Evolutionary conservation across 2,113 vertebrate species (phyloP), one percentile per base, ranked within the genome.

Genomic region (Tursiops truncatus): DNA sequence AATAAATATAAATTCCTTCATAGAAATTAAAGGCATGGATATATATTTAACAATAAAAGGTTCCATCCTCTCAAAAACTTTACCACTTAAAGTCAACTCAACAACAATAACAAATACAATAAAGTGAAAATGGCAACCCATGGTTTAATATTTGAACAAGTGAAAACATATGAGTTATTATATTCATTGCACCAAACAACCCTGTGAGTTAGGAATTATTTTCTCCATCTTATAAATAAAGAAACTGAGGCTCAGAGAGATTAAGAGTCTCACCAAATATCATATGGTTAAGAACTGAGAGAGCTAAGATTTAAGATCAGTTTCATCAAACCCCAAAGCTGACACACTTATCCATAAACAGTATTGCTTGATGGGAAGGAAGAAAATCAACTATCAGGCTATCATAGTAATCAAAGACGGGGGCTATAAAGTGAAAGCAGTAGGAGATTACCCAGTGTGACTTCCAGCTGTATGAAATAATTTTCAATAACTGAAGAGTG

Each of bases 1-100:
- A 79, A 89, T 44, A 85, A 89, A 95, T 89, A 62, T 68, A 81
- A 95, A 62, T 53, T 9, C 12, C 47, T 63, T 80, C 21, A 14
- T 33, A 60, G 68, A 96, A 94, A 95, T 92, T 73, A 92, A 92
- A 74, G 56, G 9, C 70, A 93, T 50, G 2, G 26, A 20, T 89
- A n/a, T 53, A 26, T 2, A 31, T 44, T 44, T 85, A 82, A 67
- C 56, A 82, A 68, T 36, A 80, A 79, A 83, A 65, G 21, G 1
- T 20, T 73, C 38, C 56, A 71, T 10, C 11, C 53, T 92, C 25
- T 91, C 20, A 14, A 70, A 88, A 84, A 84, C 18, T 67, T 47
- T 41, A 56, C 11, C 26, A 47, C 6, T 86, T 82, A 95, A 87
- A 86, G 14, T 87, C 71, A 94, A 47, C n/a, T 53, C 13, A 80